These are phyloP conservation scores for Baccha elongata DNA, from an alignment of 2,888 invertebrate genomes.

Conservation along the genomic window DNA sequence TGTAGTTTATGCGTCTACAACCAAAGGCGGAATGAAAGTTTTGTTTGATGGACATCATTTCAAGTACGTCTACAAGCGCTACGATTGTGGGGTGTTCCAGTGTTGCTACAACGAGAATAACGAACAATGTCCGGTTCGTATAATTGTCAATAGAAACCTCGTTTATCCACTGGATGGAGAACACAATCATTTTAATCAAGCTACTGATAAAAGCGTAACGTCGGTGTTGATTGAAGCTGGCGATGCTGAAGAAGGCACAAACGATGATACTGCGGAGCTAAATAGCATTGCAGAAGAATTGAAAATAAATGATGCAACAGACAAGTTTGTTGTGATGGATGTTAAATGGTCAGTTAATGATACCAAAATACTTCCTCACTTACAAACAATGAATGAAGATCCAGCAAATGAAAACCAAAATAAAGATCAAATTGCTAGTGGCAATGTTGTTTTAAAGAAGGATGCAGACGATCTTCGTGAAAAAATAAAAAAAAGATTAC, in stretches of 20 bases:
- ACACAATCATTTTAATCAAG: slow-evolving; percentile 80
- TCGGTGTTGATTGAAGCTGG: slow-evolving; percentile 78
- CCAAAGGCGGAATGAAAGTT: slow-evolving; percentile 81
- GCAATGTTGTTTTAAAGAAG: not conserved
- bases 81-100: slow-evolving; percentile 79
- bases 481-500: slow-evolving; percentile 80
- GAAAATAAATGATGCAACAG: not conserved
- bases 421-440: not conserved
- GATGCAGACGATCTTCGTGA: slow-evolving; percentile 79
- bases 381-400: not conserved
- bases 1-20: slow-evolving; percentile 80
- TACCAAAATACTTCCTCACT: not conserved
- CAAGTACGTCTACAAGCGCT: slow-evolving; percentile 80
- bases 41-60: slow-evolving; percentile 80
- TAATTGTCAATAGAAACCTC: slow-evolving; percentile 79
- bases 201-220: slow-evolving; percentile 80
- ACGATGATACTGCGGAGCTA: not conserved
- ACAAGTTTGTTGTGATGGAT: slow-evolving; percentile 9
- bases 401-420: not conserved
- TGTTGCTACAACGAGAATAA: slow-evolving; percentile 80
- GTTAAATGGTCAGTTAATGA: not conserved
- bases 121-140: slow-evolving; percentile 79
- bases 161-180: slow-evolving; percentile 80
- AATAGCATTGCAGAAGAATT: not conserved
- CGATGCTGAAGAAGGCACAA: not conserved